Evolutionary conservation across 1,140 invertebrate genomes (phyloP), one percentile per base, ranked within the genome.

Genomic region (Nixonia krombeini): DNA sequence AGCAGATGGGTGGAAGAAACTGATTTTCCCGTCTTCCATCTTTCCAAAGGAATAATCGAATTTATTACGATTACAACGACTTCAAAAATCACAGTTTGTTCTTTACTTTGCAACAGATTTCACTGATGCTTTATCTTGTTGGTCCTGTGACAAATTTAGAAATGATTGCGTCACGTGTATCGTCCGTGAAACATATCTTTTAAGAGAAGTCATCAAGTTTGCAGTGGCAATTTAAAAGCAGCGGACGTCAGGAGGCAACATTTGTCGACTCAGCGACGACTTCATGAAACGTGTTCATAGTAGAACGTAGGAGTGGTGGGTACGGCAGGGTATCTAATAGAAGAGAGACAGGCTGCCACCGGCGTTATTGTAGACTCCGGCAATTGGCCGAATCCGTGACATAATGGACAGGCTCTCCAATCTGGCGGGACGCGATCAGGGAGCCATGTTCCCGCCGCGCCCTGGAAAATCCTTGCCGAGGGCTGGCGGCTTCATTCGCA

Each of bases 371-470:
- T 25, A 49, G 44, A 64, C 52, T 41, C 40, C 37, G 33, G 57
- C 56, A 73, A 69, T 67, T 67, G 62, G 46, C 45, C 44, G 59
- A 51, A 53, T 53, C 35, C 51, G 46, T 64, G 58, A 67, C 67
- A 50, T 63, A 70, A 73, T 70, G 51, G 58, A 66, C 51, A 53
- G 17, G 18, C 51, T 25, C 40, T 13, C 23, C 17, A 40, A 40
- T 40, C 6, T 40, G 17, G 16, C 37, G 35, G 26, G 38, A 42
- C 23, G 35, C 50, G 55, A 57, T 35, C 21, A 23, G 29, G 29
- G 18, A 10, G 61, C 61, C 62, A 62, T 70, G 62, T 71, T 71
- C 55, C 50, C 62, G 66, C 26, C 44, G 23, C 28, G 17, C 38
- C 53, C 61, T 50, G 62, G 62, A 59, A 57, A 57, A 63, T 49